Evolutionary conservation across 2,113 vertebrate species (phyloP).

Genomic region (Psilopsiagon aymara): DNA sequence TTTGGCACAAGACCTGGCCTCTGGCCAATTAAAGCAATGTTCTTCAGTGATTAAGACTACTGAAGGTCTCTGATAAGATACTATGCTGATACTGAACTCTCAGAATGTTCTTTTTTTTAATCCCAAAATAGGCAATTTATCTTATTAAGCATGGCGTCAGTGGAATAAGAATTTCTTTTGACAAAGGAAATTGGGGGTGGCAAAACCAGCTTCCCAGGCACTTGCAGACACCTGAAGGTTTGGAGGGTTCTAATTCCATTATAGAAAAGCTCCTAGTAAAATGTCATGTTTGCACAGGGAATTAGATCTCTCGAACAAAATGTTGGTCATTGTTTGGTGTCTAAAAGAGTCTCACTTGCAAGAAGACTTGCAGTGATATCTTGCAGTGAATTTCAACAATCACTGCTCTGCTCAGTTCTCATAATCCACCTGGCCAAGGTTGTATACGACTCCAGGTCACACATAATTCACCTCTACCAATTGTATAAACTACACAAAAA

Average conservation of each 20-base stretch:
- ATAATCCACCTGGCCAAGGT: background rate
- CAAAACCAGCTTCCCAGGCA: background rate
- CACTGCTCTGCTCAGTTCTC: background rate
- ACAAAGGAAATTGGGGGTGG: background rate
- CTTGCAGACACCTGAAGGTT: background rate
- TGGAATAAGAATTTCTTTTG: background rate
- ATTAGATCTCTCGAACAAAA: background rate
- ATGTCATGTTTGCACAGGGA: background rate
- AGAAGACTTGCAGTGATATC: background rate
- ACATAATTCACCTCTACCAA: background rate
- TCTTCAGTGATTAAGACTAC: background rate
- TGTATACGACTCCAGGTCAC: background rate
- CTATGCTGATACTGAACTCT: background rate
- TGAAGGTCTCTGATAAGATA: fast-evolving
- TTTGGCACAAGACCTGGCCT: background rate
- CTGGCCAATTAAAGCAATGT: background rate
- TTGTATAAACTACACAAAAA: background rate
- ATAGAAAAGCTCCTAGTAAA: background rate
- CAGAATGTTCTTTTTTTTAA: background rate
- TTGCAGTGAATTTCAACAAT: background rate
- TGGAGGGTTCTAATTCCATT: background rate
- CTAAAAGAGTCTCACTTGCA: background rate
- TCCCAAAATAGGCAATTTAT: background rate
- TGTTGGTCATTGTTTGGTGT: fast-evolving
- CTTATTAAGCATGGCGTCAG: background rate